phyloP scores from a whole-genome alignment of 2,113 vertebrate genomes.

The Calidris pygmaea region DNA sequence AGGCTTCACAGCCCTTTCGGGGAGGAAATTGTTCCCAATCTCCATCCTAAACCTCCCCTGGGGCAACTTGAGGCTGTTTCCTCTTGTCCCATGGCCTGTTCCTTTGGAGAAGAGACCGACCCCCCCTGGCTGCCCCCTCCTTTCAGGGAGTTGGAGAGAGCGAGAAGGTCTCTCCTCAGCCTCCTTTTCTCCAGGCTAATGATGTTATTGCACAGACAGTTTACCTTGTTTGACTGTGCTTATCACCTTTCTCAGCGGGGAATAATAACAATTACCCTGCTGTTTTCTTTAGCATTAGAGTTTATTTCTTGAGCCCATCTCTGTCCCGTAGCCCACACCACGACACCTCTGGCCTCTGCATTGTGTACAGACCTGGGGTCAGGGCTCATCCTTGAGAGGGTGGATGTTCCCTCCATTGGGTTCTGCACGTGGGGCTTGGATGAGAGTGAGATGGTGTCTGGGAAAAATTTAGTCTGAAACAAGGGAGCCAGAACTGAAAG shows the following conservation, averaged over 20 bases:
- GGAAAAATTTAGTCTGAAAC: background rate
- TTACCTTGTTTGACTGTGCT: rapidly evolving
- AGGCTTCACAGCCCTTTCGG: no score
- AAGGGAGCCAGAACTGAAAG: background rate
- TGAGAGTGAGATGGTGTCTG: background rate
- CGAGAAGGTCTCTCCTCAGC: no score
- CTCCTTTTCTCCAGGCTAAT: no score
- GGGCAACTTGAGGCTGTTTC: no score
- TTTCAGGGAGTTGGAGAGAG: no score
- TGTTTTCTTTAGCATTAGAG: rapidly evolving
- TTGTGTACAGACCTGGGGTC: rapidly evolving
- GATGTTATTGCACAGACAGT: background rate
- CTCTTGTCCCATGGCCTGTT: no score
- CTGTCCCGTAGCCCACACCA: rapidly evolving
- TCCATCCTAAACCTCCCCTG: no score
- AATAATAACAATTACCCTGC: background rate
- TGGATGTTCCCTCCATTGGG: rapidly evolving
- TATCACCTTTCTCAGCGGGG: background rate
- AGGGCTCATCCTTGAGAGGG: background rate
- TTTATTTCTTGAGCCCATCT: background rate
- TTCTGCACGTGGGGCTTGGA: background rate
- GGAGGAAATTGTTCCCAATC: no score
- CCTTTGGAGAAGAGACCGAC: no score
- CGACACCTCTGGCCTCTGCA: background rate
- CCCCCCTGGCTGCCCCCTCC: no score